Evolutionary conservation across 2,113 vertebrate genomes (phyloP), one percentile per base, ranked within the genome.

Genomic region (Xiphias gladius): DNA sequence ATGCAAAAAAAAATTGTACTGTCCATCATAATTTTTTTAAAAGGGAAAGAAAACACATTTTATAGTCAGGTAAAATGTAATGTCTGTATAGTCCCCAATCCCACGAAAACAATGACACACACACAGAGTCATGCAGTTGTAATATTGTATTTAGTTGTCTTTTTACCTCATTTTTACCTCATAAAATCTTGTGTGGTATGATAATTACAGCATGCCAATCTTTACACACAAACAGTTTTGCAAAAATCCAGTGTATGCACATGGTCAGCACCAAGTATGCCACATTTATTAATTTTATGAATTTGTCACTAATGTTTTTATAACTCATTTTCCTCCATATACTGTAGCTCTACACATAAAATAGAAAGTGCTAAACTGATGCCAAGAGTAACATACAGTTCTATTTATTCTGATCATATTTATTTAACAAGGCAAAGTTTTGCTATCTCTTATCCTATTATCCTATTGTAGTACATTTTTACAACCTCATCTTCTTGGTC

Each of bases 331-430:
- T 73, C 20, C 12, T 79, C 4, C 32, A 73, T 26, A 59, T 28
- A 78, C n/a, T 73, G 43, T 73, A 80, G 85, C 52, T 83, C 61
- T 46, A 57, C 32, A 82, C 26, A 32, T 73, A 0, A 82, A 62
- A 74, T 54, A 43, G 6, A 67, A 69, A 58, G 24, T 30, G 22
- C 63, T 83, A 57, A 80, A 70, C 41, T 73, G 46, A 82, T 86
- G 58, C 80, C 75, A 82, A 80, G 83, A 83, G 58, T 76, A 64
- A 73, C 24, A 67, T 73, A 39, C 39, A 13, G 28, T 82, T 87
- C 1, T 88, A 90, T 94, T 92, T 93, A 92, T 93, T 92, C 4
- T 77, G 55, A 68, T 72, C 28, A 79, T 92, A 91, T 92, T 92
- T 92, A 86, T 93, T 92, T 84, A 81, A 62, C 80, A 74, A 76